Percentiles rank a stretch among this genome's conserved stretches.
Conservation (phyloP, 2,888 invertebrate species). For the Ischnura elegans region DNA sequence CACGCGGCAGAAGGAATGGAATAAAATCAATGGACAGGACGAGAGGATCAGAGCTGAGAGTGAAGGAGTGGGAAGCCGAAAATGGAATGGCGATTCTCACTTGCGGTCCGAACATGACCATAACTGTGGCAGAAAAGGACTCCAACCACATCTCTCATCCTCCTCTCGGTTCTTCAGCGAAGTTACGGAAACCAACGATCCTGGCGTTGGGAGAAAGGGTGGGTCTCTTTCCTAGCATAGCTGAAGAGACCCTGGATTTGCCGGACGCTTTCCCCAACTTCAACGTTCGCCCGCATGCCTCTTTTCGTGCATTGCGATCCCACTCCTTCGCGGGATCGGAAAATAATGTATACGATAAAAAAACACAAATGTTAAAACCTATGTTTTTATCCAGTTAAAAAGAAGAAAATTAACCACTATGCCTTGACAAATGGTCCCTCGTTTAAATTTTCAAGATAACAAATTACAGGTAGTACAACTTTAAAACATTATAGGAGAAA, state of each 20-base stretch:
- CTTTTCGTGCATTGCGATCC: no score
- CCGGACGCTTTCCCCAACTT: no score
- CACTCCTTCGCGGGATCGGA: constrained; percentile 8
- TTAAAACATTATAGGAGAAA: no score
- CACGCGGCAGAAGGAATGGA: neutral
- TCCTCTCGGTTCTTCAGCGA: neutral
- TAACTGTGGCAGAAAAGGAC: neutral
- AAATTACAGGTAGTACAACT: no score
- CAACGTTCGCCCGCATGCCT: no score
- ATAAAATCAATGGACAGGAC: neutral
- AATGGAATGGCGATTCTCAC: neutral
- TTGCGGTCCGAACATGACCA: neutral
- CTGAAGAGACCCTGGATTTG: no score
- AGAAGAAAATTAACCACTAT: no score
- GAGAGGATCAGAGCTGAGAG: neutral
- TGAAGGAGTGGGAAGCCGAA: neutral
- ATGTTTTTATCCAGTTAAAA: no score
- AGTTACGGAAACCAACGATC: neutral
- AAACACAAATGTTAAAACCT: no score
- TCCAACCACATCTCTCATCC: neutral
- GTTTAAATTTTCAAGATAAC: no score
- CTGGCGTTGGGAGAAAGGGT: neutral
- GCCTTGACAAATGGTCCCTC: no score
- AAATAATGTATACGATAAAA: no score
- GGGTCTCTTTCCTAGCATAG: neutral